A percentile compares a stretch with the other conserved stretches of the same genome.
These are phyloP conservation scores for Hystrix cristata DNA, from an alignment of 2,113 vertebrate genomes.

Conservation along the genomic window DNA sequence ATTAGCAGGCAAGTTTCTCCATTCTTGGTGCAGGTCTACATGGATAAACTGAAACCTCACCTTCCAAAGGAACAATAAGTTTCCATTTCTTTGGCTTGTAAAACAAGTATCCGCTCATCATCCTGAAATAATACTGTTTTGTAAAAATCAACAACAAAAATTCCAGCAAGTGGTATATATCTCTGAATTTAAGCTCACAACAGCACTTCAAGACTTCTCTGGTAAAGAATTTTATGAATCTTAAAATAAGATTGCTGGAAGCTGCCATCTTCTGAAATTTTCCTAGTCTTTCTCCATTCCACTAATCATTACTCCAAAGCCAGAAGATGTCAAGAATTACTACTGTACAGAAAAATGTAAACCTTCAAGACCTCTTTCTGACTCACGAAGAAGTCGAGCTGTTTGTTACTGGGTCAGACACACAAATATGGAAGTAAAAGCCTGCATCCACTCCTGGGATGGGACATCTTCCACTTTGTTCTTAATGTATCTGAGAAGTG, in stretches of 20 bases:
- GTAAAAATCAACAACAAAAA: slow-evolving; percentile 57
- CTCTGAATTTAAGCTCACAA: slow-evolving; percentile 42
- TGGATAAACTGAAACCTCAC: not conserved
- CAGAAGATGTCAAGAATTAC: slow-evolving; percentile 24
- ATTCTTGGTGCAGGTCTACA: not conserved
- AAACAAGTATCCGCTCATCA: not conserved
- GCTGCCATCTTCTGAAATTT: slow-evolving; percentile 57
- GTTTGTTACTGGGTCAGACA: not conserved
- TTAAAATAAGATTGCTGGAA: slow-evolving; percentile 69
- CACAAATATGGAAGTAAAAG: not conserved
- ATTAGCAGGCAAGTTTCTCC: not conserved
- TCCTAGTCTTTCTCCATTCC: slow-evolving; percentile 61
- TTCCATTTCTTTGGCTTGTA: not conserved
- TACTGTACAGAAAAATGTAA: slow-evolving; percentile 26
- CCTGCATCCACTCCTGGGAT: not conserved
- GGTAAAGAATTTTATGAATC: slow-evolving; percentile 47
- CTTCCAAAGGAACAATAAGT: not conserved
- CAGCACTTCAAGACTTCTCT: slow-evolving; percentile 35
- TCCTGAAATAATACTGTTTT: slow-evolving; percentile 30
- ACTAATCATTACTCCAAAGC: slow-evolving; percentile 7
- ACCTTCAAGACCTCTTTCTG: slow-evolving; percentile 8
- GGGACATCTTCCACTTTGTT: not conserved
- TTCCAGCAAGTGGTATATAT: not conserved
- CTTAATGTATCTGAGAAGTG: slow-evolving; percentile 41
- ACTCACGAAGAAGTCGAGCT: not conserved